Conservation (phyloP, 2,888 invertebrate genomes). For the Drosophila prostipennis region DNA sequence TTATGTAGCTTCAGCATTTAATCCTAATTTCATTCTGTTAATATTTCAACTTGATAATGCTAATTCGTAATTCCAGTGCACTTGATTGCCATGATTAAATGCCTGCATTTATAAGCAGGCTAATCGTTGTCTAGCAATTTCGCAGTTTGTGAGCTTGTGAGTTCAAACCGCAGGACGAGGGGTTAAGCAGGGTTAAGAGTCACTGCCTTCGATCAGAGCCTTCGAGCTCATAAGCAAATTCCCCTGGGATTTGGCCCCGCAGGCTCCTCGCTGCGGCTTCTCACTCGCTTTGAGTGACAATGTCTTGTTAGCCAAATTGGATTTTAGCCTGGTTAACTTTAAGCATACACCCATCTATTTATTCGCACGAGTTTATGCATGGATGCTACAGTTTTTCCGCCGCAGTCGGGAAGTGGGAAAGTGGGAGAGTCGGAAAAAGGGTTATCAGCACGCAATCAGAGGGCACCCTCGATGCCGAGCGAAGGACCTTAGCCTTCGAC, state of each 20-base stretch:
- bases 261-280: constrained; percentile 23
- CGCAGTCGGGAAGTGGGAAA: constrained; percentile 36
- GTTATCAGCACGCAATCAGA: constrained; percentile 64
- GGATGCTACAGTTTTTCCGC: constrained; percentile 38
- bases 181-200: constrained; percentile 9
- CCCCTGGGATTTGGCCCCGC: constrained; percentile 19
- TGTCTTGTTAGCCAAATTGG: constrained; percentile 70
- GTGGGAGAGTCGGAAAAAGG: constrained; percentile 55
- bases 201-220: constrained; percentile 30
- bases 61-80: not conserved
- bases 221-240: constrained; percentile 26
- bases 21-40: too few species aligned
- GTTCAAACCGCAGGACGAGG: constrained; percentile 9
- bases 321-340: constrained; percentile 61
- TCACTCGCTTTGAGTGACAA: constrained; percentile 52
- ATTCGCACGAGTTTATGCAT: constrained; percentile 19
- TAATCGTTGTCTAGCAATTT: constrained; percentile 9
- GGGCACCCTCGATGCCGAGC: constrained; percentile 12
- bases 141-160: not conserved
- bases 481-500: constrained; percentile 47
- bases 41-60: too few species aligned
- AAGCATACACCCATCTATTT: constrained; percentile 20
- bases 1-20: too few species aligned
- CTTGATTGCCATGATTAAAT: not conserved
- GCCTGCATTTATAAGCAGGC: constrained; percentile 12